Evolutionary conservation across 2,113 vertebrate species (phyloP).

Genomic region (Athene cunicularia): DNA sequence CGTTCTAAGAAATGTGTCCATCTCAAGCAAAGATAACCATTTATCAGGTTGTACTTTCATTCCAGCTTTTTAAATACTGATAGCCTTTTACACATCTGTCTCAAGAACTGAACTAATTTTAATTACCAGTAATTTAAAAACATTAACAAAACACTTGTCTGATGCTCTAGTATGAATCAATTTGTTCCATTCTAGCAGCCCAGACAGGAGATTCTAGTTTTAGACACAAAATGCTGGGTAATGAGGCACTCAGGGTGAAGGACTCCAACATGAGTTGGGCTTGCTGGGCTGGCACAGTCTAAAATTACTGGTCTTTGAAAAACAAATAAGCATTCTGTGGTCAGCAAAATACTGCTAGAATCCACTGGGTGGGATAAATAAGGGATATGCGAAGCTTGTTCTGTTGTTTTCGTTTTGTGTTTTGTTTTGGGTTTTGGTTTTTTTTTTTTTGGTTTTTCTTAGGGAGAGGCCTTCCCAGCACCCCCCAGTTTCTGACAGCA

Average conservation of each 20-base stretch:
- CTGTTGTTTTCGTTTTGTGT: background rate
- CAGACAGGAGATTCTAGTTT: background rate
- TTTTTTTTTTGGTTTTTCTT: background rate
- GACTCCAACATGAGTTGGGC: background rate
- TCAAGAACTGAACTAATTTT: background rate
- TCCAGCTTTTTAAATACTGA: background rate
- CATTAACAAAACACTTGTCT: background rate
- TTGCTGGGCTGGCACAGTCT: background rate
- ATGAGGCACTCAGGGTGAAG: background rate
- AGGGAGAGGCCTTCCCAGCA: background rate
- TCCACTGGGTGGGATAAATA: background rate
- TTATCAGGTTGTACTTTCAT: background rate
- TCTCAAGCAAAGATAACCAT: background rate
- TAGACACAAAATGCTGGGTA: background rate
- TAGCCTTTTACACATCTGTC: background rate
- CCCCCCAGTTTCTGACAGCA: background rate
- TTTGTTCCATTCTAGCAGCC: background rate
- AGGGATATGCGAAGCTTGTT: fast-evolving
- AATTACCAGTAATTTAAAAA: background rate
- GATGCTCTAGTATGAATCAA: background rate
- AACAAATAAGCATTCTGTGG: background rate
- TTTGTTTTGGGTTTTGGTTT: too few relatives aligned
- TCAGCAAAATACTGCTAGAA: background rate
- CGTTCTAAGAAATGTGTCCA: background rate
- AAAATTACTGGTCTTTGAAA: background rate